Evolutionary conservation across 2,888 invertebrate genomes (phyloP).

Genomic region (Caenorhabditis plicata): DNA sequence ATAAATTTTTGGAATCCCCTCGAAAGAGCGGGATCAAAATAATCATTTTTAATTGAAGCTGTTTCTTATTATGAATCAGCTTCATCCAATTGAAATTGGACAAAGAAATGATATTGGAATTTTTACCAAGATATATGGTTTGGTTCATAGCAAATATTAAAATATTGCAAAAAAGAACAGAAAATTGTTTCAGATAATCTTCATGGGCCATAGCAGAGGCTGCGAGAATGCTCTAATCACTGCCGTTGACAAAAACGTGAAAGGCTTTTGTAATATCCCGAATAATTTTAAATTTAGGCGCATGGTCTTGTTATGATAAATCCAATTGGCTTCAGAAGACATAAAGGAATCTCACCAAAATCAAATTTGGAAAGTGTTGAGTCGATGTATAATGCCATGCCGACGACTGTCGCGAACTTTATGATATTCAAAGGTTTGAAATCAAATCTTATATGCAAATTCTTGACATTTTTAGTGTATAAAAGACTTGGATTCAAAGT

Average conservation of each 20-base stretch:
- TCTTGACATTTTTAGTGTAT: slow-evolving; percentile 24
- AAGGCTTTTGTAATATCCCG: not conserved
- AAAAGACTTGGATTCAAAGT: slow-evolving; percentile 27
- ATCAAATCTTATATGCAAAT: not conserved
- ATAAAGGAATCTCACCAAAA: slow-evolving; percentile 37
- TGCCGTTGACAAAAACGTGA: slow-evolving; percentile 9
- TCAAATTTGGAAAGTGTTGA: slow-evolving; percentile 12
- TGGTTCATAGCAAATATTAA: too few relatives aligned
- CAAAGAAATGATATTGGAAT: too few relatives aligned
- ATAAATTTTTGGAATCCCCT: too few relatives aligned
- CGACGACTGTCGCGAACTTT: slow-evolving; percentile 8
- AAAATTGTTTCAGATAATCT: slow-evolving; percentile 9
- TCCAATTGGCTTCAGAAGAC: slow-evolving; percentile 40
- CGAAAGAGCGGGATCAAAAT: too few relatives aligned
- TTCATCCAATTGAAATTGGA: too few relatives aligned
- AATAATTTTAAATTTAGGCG: slow-evolving; percentile 5
- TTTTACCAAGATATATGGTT: too few relatives aligned
- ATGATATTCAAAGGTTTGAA: slow-evolving; percentile 10
- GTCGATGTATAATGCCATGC: slow-evolving; percentile 11
- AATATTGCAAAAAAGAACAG: too few relatives aligned
- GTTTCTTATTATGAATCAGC: too few relatives aligned
- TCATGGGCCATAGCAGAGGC: slow-evolving; percentile 41
- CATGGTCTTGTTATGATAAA: slow-evolving; percentile 38
- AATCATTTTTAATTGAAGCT: too few relatives aligned
- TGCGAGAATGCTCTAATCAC: slow-evolving; percentile 41